Evolutionary conservation across 2,888 invertebrate species (phyloP).

Genomic region (Mythimna vitellina): DNA sequence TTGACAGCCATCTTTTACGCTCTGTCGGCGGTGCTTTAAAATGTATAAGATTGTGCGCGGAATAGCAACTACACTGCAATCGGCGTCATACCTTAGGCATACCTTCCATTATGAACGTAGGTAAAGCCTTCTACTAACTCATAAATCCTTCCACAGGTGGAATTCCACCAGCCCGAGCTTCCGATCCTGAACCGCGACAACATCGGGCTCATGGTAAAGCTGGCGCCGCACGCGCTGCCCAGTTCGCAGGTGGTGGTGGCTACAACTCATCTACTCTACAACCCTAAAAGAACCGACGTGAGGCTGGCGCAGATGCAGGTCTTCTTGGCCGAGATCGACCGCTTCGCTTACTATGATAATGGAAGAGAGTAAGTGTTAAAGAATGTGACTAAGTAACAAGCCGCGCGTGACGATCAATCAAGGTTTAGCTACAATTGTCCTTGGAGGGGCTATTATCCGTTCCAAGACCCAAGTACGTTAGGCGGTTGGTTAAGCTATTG

Average conservation of each 20-base stretch:
- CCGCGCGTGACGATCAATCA: too few relatives aligned
- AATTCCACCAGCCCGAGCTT: slow-evolving; percentile 92
- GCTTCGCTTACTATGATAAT: slow-evolving; percentile 91
- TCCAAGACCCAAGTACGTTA: too few relatives aligned
- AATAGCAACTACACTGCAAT: not conserved
- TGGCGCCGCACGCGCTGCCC: slow-evolving; percentile 89
- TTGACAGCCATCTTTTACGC: too few relatives aligned
- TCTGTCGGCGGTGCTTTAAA: not conserved
- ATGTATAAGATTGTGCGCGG: not conserved
- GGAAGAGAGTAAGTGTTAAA: slow-evolving; percentile 72
- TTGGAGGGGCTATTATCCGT: too few relatives aligned
- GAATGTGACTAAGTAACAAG: too few relatives aligned
- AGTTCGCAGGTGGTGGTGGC: slow-evolving; percentile 93
- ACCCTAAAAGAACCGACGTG: slow-evolving; percentile 96
- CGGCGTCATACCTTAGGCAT: not conserved
- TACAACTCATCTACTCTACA: slow-evolving; percentile 98
- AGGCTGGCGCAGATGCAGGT: slow-evolving; percentile 96
- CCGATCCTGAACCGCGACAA: slow-evolving; percentile 95
- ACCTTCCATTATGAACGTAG: not conserved
- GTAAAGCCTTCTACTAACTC: not conserved
- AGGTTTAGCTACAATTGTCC: too few relatives aligned
- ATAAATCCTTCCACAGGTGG: slow-evolving; percentile 85
- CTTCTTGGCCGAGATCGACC: slow-evolving; percentile 96
- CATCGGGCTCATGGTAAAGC: slow-evolving; percentile 95
- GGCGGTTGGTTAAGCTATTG: too few relatives aligned